Evolutionary conservation across 2,113 vertebrate species (phyloP), one percentile per base, ranked within the genome.

Genomic region (Speoplatyrhinus poulsoni): DNA sequence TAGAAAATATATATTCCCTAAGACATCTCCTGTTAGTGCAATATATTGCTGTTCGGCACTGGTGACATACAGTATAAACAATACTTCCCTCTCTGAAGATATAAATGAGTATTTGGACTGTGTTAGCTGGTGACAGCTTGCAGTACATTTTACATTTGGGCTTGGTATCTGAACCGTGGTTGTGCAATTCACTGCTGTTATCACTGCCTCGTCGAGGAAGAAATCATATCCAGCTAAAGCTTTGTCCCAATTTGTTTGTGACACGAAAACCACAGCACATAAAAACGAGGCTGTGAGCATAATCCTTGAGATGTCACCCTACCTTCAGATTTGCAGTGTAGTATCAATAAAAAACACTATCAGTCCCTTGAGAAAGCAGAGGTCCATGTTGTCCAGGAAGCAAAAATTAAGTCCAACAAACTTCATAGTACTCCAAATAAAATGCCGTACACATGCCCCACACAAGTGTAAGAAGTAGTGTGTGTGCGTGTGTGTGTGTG

Each of bases 281-380:
- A 4, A 56, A 54, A 13, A 26, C 26, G 26, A 70, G 1, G 56
- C 17, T 46, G 62, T 61, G 5, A n/a, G 57, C 55, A 52, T 15
- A 9, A 54, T 10, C 9, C 63, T 32, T 6, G 3, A 47, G 58
- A 53, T 67, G 41, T 1, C 65, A 69, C n/a, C 77, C 17, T 93
- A 93, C 93, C 92, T 89, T 93, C 80, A 78, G 70, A 75, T 19
- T 59, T 85, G 82, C 81, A 87, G 46, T 79, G 76, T 63, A 75
- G 81, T 63, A 85, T 81, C 62, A 90, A 76, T 64, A 89, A 82
- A 73, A 73, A 88, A 63, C 78, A 83, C 54, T 32, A 91, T 67
- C 69, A 89, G 73, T 85, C 90, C 79, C 72, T 85, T 91, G 55
- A 81, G 78, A 80, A 82, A 49, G 65, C 58, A 56, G 65, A 70